Evolutionary conservation across 2,888 invertebrate species (phyloP), one percentile per base, ranked within the genome.

Genomic region (Ptycholaimellus sp.): DNA sequence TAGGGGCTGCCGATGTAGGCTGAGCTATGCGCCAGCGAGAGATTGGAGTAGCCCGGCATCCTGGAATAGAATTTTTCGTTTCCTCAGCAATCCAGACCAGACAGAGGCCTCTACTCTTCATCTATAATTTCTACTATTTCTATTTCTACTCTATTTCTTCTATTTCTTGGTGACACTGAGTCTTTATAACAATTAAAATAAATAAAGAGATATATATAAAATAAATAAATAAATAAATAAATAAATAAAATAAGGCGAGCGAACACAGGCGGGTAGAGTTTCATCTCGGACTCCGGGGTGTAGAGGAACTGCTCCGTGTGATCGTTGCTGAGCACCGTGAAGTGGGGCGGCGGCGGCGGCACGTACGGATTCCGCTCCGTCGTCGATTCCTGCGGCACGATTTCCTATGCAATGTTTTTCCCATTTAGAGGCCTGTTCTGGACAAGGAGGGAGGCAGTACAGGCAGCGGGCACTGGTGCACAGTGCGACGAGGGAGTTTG

Each of bases 241-340:
- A 25, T 9, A 25, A 13, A 7, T 9, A 7, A 7, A 7, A 13
- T 17, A 9, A 29, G 3, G 33, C n/a, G n/a, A n/a, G n/a, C n/a
- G n/a, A n/a, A 56, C 56, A 56, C 51, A 11, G 56, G 56, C 9
- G 56, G 56, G 37, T 52, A 57, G 9, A 56, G 47, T 36, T 56
- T 56, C 45, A 51, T 48, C 38, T 56, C 56, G 22, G 53, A 48
- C 28, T 51, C 49, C 3, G 53, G 52, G 32, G 48, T 48, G 16
- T 52, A 51, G 9, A 53, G 37, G 14, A 49, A 43, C 3, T 51
- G 46, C 33, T 49, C 49, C 2, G 56, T 57, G 41, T 57, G 49
- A n/a, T 39, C 42, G 36, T 57, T 57, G 36, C 48, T 50, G 3
- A 58, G 42, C 14, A 54, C 50, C 11, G 54, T 48, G 39, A 50